Evolutionary conservation across 1,140 invertebrate genomes (phyloP), one percentile per base, ranked within the genome.

Genomic region (Ooceraea biroi): DNA sequence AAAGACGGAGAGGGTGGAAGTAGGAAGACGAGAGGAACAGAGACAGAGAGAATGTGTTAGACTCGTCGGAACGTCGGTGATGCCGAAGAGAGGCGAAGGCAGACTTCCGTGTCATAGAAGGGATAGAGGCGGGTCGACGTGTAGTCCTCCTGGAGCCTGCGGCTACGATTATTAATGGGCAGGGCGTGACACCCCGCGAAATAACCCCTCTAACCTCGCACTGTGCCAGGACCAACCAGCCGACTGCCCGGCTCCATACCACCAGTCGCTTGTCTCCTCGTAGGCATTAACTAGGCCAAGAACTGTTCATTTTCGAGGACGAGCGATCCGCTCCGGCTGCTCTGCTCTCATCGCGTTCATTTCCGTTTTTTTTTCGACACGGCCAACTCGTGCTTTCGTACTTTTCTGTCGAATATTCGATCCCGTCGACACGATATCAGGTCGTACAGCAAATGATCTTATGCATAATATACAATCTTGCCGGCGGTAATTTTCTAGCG

Each of bases 151-250:
- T 57, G 84, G 82, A 90, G 87, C 88, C 89, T 91, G 90, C 83
- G 88, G 85, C 85, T 85, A 87, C 78, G 87, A 86, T 92, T 93
- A 93, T 93, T 92, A 93, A 93, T 93, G 92, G 89, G 83, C 65
- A 78, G 83, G 87, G 91, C 92, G 91, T 93, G 92, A 93, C 90
- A 92, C 82, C 88, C 88, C 86, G 83, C 89, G 90, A 92, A 92
- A 92, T 92, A 92, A 92, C 91, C 88, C 85, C 55, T 73, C 87
- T 74, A 77, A 84, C 73, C 78, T 58, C 41, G 12, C 72, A 61
- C 46, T 46, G 30, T 36, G 76, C 69, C 77, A 74, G 52, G 44
- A 82, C 58, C 66, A 71, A 76, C 44, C 74, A 69, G 71, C 50
- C 58, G 77, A 66, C 58, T 52, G 22, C 44, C 36, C 76, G 25